phyloP scores from a whole-genome alignment of 2,888 invertebrate species.

The Volucella zonaria region DNA sequence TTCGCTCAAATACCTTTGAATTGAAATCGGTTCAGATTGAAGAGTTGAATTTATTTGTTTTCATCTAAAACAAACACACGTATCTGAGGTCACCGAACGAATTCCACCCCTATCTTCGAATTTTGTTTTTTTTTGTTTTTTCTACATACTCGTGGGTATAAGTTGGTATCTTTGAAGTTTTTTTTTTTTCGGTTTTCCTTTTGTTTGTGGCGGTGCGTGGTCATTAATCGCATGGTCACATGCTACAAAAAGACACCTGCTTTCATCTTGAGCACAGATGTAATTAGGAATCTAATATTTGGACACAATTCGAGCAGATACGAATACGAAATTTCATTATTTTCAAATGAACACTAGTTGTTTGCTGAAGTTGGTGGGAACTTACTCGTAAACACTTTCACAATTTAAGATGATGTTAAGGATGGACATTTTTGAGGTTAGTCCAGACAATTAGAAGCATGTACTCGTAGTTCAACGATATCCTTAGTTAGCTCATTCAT shows the following conservation, averaged over 20 bases:
- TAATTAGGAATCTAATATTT: constrained; percentile 44
- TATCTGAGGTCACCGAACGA: constrained; percentile 32
- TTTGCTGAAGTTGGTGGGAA: too few species aligned
- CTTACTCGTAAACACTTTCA: too few species aligned
- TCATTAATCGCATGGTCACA: constrained; percentile 63
- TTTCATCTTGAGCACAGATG: constrained; percentile 54
- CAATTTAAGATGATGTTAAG: too few species aligned
- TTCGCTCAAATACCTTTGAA: neutral
- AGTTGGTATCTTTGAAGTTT: neutral
- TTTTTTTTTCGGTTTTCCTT: constrained; percentile 3
- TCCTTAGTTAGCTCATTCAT: too few species aligned
- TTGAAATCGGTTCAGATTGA: constrained; percentile 10
- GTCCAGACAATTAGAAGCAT: too few species aligned
- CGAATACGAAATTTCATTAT: neutral
- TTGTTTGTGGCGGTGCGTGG: constrained; percentile 37
- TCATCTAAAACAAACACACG: constrained; percentile 17
- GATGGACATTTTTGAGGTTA: too few species aligned
- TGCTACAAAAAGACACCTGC: constrained; percentile 55
- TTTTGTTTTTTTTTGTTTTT: too few species aligned
- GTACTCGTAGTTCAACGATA: too few species aligned
- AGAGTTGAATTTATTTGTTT: constrained; percentile 23
- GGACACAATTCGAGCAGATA: neutral
- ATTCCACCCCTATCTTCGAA: constrained; percentile 61
- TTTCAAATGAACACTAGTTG: neutral
- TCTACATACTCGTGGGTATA: too few species aligned